Conservation (phyloP, 2,888 invertebrate genomes). For the Mesoligia furuncula region DNA sequence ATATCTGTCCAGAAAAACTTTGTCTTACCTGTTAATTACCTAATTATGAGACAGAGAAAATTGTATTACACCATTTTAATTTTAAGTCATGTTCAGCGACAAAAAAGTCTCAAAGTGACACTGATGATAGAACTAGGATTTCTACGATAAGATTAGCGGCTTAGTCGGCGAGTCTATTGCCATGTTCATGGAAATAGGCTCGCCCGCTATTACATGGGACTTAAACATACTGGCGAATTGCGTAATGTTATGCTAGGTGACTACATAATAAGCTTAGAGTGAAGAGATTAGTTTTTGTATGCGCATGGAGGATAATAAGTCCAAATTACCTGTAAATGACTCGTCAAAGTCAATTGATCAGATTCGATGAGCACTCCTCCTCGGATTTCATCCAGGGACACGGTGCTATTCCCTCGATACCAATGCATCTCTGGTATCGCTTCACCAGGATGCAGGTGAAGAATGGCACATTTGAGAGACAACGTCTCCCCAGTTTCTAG, state of each 20-base stretch:
- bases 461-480: conserved; percentile 83
- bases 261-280: background rate
- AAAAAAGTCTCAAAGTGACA: background rate
- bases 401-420: conserved; percentile 81
- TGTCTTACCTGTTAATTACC: background rate
- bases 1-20: background rate
- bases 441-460: conserved; percentile 80
- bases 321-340: conserved; percentile 82
- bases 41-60: conserved; percentile 23
- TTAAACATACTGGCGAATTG: too few relatives aligned
- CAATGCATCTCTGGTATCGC: conserved; percentile 80
- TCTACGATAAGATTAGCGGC: background rate
- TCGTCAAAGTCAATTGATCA: conserved; percentile 83
- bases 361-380: conserved; percentile 89
- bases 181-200: background rate
- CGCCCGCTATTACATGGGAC: background rate
- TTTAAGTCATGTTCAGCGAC: background rate
- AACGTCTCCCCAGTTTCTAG: conserved; percentile 86
- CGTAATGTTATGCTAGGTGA: background rate
- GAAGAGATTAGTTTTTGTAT: background rate
- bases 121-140: background rate
- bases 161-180: too few relatives aligned
- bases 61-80: background rate
- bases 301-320: background rate
- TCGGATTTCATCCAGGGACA: conserved; percentile 81